Base-by-base conservation (phyloP, 2,113 vertebrate genomes). In the Leptodactylus fuscus region DNA sequence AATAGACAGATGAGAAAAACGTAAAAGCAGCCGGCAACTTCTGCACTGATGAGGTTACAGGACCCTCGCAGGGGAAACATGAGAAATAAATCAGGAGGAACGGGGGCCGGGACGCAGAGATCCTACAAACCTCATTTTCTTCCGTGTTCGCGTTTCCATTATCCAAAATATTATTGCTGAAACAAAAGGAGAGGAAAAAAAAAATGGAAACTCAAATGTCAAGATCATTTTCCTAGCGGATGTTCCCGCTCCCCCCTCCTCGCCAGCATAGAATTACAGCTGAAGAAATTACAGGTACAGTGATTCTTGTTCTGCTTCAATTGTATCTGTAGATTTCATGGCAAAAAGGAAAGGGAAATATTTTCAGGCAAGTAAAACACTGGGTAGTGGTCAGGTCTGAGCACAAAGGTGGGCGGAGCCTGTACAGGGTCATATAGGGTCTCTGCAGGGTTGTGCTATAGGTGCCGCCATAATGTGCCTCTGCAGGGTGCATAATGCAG, bases 91-190 rank as follows among this genome's bases (percentile, higher is more conserved):
- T 24, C n/a, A n/a, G n/a, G n/a, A 58, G 15, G 48, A 29, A 75
- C 49, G 73, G 44, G 36, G 27, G 49, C 10, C 18, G 49, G 27
- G 0, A 13, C 12, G n/a, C n/a, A n/a, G n/a, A n/a, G 48, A 55
- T 53, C 49, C 46, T 15, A 85, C 83, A 29, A 53, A 85, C 83
- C 83, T 85, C 83, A 55, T 53, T 67, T 85, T 85, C 74, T 79
- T 85, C 83, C 9, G 71, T 82, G 58, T 22, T 87, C 11, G 41
- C 55, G n/a, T 22, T 82, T 8, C 85, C 70, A 69, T 77, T 82
- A 75, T 87, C 85, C 79, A 87, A 76, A 48, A 82, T 75, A 73
- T 81, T 81, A 87, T 82, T 82, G 85, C 85, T 87, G 83, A 36
- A 78, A 85, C 32, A 76, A 85, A 85, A 67, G 71, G 51, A 18